Evolutionary conservation across 2,888 invertebrate genomes (phyloP), one percentile per base, ranked within the genome.

Genomic region (Drosophila borborema): DNA sequence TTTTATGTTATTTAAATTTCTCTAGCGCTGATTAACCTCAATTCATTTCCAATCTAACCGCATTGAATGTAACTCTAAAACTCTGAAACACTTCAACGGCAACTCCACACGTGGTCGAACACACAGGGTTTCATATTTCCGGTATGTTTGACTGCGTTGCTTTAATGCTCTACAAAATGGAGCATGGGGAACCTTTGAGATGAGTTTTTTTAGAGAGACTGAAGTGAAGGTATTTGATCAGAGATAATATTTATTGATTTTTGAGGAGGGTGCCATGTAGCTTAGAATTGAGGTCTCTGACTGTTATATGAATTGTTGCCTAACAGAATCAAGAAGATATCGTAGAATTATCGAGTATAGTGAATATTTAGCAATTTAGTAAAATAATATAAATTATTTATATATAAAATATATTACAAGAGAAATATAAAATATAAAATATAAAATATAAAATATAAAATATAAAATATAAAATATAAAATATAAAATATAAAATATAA

Each of bases 91-190:
- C 78, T 51, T 45, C 58, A 68, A 71, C 63, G 51, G 28, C 43
- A 54, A 43, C 68, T 69, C 78, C 69, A 77, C 77, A 77, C 77
- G 70, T 64, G 75, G 69, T 65, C 69, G 45, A 18, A 16, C 56
- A 60, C 60, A 41, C 53, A 48, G n/a, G 68, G 72, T 81, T 55
- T 86, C 84, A 63, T 75, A 59, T 86, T 84, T 81, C 79, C 81
- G 84, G 86, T 70, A 31, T 64, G 48, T 36, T 67, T 40, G 51
- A 8, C 20, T 45, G 8, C 18, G 28, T 43, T 45, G 55, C 36
- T 9, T 49, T 48, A 28, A 55, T 20, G 36, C 53, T 12, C 41
- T 66, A 45, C 1, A 10, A 46, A 45, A 4, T 20, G 7, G 40
- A 41, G 28, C 41, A 56, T 38, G 14, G 16, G 8, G 3, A 8